These are phyloP conservation scores for Sinocyclocheilus anshuiensis DNA, from an alignment of 2,113 vertebrate species.

Conservation along the genomic window DNA sequence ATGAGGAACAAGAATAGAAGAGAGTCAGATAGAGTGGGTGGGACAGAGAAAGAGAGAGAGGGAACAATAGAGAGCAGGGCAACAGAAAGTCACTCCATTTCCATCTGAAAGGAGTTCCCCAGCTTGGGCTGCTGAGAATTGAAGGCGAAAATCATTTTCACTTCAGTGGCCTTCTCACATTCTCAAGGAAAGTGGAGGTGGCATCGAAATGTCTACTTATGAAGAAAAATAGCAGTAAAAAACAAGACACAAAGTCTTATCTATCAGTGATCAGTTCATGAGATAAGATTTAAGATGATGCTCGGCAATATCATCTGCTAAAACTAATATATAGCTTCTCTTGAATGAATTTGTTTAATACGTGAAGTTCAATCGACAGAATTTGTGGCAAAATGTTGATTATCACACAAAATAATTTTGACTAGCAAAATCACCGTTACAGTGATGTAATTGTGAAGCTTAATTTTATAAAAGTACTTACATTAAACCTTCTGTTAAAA, in stretches of 20 bases:
- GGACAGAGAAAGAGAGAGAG: slow-evolving; percentile 46
- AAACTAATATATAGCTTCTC: not conserved
- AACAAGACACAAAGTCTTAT: not conserved
- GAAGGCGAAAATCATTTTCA: slow-evolving; percentile 53
- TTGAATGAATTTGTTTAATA: not conserved
- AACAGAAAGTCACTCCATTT: slow-evolving; percentile 65
- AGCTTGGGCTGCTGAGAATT: slow-evolving; percentile 44
- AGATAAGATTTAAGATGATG: not conserved
- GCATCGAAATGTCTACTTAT: not conserved
- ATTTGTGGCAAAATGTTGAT: not conserved
- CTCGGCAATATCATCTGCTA: not conserved
- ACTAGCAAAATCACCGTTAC: not conserved
- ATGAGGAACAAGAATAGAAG: slow-evolving; percentile 42
- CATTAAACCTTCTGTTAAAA: not conserved
- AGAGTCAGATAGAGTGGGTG: slow-evolving; percentile 13
- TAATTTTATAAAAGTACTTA: not conserved
- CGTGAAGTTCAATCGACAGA: not conserved
- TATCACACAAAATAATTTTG: not conserved
- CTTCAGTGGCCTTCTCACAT: slow-evolving; percentile 31
- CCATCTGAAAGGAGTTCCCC: slow-evolving; percentile 65
- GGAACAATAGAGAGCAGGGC: slow-evolving; percentile 57
- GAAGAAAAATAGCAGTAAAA: not conserved
- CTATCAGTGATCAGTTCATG: not conserved
- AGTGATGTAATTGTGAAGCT: not conserved
- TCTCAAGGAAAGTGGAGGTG: slow-evolving; percentile 13